These are phyloP conservation scores for Erethizon dorsatum DNA, from an alignment of 2,797 vertebrate species.

Conservation along the genomic window DNA sequence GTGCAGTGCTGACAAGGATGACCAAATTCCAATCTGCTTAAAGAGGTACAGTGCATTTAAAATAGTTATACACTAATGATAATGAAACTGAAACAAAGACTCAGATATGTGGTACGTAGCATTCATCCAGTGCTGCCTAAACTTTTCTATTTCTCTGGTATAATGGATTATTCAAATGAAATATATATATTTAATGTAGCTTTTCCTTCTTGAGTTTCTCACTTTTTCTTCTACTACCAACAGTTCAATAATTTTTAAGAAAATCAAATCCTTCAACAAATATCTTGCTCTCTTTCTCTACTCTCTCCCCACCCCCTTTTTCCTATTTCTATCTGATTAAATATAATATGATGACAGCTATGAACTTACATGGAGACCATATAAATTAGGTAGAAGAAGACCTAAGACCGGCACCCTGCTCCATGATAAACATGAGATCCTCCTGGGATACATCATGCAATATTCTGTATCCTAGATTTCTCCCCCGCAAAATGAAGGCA, in stretches of 20 bases:
- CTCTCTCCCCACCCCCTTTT: not conserved
- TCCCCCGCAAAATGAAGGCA: not conserved
- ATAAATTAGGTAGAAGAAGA: not conserved
- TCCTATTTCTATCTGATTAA: not conserved
- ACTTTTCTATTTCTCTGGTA: not conserved
- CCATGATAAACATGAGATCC: accelerated
- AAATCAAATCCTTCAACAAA: not conserved
- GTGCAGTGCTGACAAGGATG: accelerated
- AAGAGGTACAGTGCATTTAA: not conserved
- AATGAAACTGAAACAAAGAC: not conserved
- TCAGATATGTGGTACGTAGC: too few species aligned
- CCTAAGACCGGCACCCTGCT: accelerated
- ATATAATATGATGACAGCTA: not conserved
- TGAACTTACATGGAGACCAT: not conserved
- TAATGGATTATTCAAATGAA: not conserved
- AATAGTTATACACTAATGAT: not conserved
- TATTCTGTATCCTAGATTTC: accelerated
- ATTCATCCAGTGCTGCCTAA: not conserved
- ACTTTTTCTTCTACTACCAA: not conserved
- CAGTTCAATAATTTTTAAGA: not conserved
- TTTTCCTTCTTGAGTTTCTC: not conserved
- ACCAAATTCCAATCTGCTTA: not conserved
- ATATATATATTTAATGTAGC: accelerated
- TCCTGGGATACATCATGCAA: not conserved
- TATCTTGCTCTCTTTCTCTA: not conserved